Conservation (phyloP, 2,797 vertebrate species). For the Mionectes olivaceus region DNA sequence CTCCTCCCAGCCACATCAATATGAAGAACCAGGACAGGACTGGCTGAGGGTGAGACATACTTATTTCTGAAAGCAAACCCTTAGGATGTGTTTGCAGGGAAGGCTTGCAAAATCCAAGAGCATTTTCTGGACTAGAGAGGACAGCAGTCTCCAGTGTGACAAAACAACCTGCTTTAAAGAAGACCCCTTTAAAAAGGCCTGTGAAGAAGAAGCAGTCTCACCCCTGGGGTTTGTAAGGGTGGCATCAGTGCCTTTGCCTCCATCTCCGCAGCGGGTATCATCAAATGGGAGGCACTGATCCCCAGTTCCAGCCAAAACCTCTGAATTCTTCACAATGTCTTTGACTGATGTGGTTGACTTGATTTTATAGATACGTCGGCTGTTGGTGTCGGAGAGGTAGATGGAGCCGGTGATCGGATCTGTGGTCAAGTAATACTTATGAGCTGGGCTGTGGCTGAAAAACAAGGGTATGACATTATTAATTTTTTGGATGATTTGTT, state of each 20-base stretch:
- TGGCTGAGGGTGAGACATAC: background rate
- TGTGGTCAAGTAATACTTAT: slow-evolving; percentile 96
- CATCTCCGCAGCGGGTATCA: slow-evolving; percentile 94
- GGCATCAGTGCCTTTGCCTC: slow-evolving; percentile 94
- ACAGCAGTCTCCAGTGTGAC: background rate
- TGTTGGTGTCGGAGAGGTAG: slow-evolving; percentile 97
- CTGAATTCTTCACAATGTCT: slow-evolving; percentile 94
- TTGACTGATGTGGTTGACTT: slow-evolving; percentile 90
- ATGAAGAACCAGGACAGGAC: background rate
- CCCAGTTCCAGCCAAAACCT: slow-evolving; percentile 94
- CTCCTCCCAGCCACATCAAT: background rate
- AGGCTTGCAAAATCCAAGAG: background rate
- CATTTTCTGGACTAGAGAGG: background rate
- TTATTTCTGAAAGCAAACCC: background rate
- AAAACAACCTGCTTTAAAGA: background rate
- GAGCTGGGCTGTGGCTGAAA: slow-evolving; percentile 94
- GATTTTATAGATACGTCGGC: slow-evolving; percentile 93
- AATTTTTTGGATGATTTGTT: background rate
- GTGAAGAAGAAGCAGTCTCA: slow-evolving; percentile 67
- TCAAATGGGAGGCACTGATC: slow-evolving; percentile 98
- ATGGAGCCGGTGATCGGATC: slow-evolving; percentile 90
- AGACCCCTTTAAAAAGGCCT: background rate
- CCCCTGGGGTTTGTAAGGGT: slow-evolving; percentile 97
- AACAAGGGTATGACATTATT: slow-evolving; percentile 28
- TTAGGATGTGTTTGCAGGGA: background rate